phyloP scores from a whole-genome alignment of 1,140 invertebrate genomes.

The Oreohelix idahoensis region DNA sequence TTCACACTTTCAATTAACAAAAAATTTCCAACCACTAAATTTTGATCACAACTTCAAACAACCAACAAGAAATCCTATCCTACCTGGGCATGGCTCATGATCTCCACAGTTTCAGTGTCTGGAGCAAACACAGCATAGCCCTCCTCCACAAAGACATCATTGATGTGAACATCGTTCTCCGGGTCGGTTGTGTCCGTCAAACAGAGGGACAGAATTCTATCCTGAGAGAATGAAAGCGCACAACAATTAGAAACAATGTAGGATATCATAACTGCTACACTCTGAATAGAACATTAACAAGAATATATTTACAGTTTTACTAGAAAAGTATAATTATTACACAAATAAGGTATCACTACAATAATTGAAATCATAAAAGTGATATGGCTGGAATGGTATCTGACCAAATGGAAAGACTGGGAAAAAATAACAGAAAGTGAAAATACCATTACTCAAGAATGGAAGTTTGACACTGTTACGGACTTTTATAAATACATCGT shows the following conservation, averaged over 20 bases:
- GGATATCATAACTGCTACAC: too few relatives aligned
- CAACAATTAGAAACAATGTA: background rate
- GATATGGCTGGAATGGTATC: too few relatives aligned
- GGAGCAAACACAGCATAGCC: constrained; percentile 55
- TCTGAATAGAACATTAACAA: too few relatives aligned
- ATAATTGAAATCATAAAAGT: too few relatives aligned
- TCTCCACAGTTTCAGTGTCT: constrained; percentile 38
- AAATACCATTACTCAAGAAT: too few relatives aligned
- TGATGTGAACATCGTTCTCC: constrained; percentile 61
- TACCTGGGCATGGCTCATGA: constrained; percentile 6
- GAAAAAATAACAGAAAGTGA: too few relatives aligned
- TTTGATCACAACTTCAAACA: background rate
- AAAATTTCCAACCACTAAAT: background rate
- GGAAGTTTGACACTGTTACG: too few relatives aligned
- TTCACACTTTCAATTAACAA: background rate
- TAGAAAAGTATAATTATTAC: too few relatives aligned
- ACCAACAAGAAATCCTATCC: constrained; percentile 4
- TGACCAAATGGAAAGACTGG: too few relatives aligned
- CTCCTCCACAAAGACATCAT: constrained; percentile 60
- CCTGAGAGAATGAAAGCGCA: constrained; percentile 41
- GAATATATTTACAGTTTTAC: too few relatives aligned
- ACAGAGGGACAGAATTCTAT: constrained; percentile 61
- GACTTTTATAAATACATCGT: too few relatives aligned
- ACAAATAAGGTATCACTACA: too few relatives aligned
- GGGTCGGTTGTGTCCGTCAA: constrained; percentile 59